Conservation (phyloP, 2,797 vertebrate species). For the Alectoris magna region DNA sequence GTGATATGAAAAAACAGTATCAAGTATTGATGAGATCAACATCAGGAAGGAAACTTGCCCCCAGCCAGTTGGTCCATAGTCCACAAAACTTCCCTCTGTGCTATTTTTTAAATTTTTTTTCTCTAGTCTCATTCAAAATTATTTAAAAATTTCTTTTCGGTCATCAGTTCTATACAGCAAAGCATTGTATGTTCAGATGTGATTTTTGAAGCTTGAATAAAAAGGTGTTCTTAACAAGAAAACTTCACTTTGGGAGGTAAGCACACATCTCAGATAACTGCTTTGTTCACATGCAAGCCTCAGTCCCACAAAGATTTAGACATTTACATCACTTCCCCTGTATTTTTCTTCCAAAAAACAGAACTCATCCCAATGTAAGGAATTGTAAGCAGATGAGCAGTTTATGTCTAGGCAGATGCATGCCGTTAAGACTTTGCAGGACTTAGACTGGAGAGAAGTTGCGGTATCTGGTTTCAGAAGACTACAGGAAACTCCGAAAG, state of each 20-base stretch:
- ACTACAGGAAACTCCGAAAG: not conserved
- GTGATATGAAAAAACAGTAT: not conserved
- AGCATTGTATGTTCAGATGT: not conserved
- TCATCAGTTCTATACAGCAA: not conserved
- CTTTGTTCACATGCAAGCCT: not conserved
- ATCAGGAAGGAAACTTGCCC: not conserved
- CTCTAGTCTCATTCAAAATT: not conserved
- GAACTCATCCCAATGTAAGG: rapidly evolving
- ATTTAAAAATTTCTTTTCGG: not conserved
- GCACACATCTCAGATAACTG: not conserved
- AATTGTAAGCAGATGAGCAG: not conserved
- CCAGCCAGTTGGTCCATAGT: not conserved
- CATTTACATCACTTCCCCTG: not conserved
- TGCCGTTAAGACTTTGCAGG: not conserved
- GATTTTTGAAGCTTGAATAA: not conserved
- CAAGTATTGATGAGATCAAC: not conserved
- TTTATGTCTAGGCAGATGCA: not conserved
- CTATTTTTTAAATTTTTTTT: not conserved
- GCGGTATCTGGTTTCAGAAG: not conserved
- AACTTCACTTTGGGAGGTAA: not conserved
- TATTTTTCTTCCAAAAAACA: not conserved
- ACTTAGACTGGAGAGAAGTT: not conserved
- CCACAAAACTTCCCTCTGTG: not conserved
- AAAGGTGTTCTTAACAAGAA: not conserved
- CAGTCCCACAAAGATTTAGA: not conserved